Percentiles rank a stretch among this genome's conserved stretches.
These are phyloP conservation scores for Chloroceryle inda DNA, from an alignment of 2,797 vertebrate species.

Conservation along the genomic window DNA sequence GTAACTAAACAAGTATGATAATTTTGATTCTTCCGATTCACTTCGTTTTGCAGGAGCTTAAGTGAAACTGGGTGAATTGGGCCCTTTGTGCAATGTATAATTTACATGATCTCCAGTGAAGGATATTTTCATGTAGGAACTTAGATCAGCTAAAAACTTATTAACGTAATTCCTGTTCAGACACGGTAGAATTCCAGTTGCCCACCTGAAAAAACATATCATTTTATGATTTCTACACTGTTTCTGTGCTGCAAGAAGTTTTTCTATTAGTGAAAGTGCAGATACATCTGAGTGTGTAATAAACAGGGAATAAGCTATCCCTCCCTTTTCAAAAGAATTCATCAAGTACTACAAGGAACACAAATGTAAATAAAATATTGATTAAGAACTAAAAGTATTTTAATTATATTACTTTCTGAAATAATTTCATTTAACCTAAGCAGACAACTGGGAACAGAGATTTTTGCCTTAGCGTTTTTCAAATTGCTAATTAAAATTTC, in stretches of 20 bases:
- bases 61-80: not conserved
- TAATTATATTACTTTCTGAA: slow-evolving; percentile 81
- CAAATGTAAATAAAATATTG: slow-evolving; percentile 83
- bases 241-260: not conserved
- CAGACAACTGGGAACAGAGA: slow-evolving; percentile 75
- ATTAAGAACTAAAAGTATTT: slow-evolving; percentile 83
- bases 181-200: not conserved
- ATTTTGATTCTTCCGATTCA: not conserved
- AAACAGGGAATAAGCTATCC: slow-evolving; percentile 56
- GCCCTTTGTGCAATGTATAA: not conserved
- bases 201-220: not conserved
- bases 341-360: slow-evolving; percentile 71
- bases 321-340: slow-evolving; percentile 56
- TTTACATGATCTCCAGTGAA: not conserved
- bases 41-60: not conserved
- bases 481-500: slow-evolving; percentile 79
- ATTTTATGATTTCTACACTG: not conserved
- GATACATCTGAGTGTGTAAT: slow-evolving; percentile 15
- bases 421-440: slow-evolving; percentile 82
- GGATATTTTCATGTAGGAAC: not conserved
- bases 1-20: not conserved
- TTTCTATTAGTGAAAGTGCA: not conserved
- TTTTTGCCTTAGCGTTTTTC: slow-evolving; percentile 72
- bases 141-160: not conserved
- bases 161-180: not conserved